Evolutionary conservation across 2,888 invertebrate species (phyloP), one percentile per base, ranked within the genome.

Genomic region (Keiferia lycopersicella): DNA sequence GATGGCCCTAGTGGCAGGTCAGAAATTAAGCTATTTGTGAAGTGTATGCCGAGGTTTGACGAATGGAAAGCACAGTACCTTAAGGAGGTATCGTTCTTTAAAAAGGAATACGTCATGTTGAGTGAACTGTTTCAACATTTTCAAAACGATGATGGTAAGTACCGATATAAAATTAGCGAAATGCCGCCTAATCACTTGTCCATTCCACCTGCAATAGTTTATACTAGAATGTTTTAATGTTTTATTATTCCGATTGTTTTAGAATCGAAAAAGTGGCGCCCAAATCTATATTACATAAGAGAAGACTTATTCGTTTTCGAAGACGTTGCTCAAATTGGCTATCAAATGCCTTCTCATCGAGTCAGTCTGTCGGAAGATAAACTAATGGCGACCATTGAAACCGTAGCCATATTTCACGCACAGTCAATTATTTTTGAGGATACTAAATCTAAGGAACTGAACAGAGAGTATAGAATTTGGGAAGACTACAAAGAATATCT

Each of bases 21-120:
- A 0, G 71, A 75, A n/a, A 64, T 84, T 0, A 76, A 75, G 20
- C 92, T 93, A 66, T 95, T 95, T 72, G 82, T 94, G 0, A 95
- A 95, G 78, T 87, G 92, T 8, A 81, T 94, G 62, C 94, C 95
- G 0, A 82, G 82, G 64, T 87, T 87, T 14, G 84, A 93, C 59
- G 75, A 82, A 12, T 92, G 92, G 72, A 92, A 92, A 70, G 87
- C 83, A 0, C 69, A 84, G 12, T 88, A 86, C 73, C 66, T 90
- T 8, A 75, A 71, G 22, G 81, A 89, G 56, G 64, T 76, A 2
- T 71, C 64, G 0, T 89, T 90, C 67, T 89, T 90, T 65, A 71
- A 76, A 26, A 89, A 89, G 63, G 90, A 90, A 66, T 85, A 78
- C 66, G 64, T 77, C 0, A 85, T 87, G 86, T 71, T 90, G 41